Evolutionary conservation across 64 coral and sea anemone species (phyloP).

Genomic region (Montipora capricornis): DNA sequence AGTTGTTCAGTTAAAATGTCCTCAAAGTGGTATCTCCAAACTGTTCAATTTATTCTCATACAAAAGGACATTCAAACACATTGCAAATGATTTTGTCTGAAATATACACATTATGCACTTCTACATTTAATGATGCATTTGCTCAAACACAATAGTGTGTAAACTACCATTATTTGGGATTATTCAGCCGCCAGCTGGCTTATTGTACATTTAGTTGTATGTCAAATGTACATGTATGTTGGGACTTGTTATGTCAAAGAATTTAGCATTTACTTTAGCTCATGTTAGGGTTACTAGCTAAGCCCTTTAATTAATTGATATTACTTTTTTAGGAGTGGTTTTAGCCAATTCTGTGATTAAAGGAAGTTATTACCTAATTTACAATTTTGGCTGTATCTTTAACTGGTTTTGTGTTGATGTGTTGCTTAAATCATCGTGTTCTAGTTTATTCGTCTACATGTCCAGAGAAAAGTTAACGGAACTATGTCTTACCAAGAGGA

Average conservation of each 20-base stretch:
- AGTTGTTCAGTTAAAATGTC: conserved; percentile 21
- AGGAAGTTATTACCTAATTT: too few species aligned
- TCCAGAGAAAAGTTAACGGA: conserved; percentile 42
- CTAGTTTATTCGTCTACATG: conserved; percentile 58
- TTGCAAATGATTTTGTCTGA: conserved; percentile 22
- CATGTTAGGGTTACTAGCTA: conserved; percentile 6
- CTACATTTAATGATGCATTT: conserved; percentile 12
- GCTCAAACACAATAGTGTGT: neutral
- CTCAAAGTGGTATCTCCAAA: conserved; percentile 17
- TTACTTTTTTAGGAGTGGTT: conserved; percentile 3
- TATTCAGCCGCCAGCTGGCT: neutral
- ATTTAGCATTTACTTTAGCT: conserved; percentile 10
- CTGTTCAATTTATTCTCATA: conserved; percentile 22
- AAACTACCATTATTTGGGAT: neutral
- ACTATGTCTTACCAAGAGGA: conserved; percentile 66
- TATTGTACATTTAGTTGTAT: neutral
- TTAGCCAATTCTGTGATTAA: neutral
- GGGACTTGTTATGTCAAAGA: neutral
- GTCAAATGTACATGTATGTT: neutral
- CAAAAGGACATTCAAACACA: conserved; percentile 21
- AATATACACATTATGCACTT: conserved; percentile 2
- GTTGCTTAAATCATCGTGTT: conserved; percentile 48
- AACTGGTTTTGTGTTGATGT: conserved; percentile 61
- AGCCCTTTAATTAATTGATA: conserved; percentile 21
- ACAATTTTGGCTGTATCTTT: conserved; percentile 11